Evolutionary conservation across 2,797 vertebrate genomes (phyloP), one percentile per base, ranked within the genome.

Genomic region (Cryptoprocta ferox): DNA sequence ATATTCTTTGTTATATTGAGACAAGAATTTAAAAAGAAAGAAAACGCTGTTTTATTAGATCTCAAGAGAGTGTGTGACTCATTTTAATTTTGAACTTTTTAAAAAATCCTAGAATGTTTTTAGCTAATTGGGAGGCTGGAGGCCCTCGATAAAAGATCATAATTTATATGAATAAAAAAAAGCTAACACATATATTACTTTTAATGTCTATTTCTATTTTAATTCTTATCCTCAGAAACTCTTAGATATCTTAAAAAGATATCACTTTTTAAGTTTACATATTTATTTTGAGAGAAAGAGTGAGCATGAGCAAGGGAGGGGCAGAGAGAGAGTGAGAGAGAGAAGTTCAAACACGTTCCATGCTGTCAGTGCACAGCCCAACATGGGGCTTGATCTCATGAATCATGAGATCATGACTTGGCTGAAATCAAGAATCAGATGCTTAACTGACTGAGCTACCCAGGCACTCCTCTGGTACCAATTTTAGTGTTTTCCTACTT

Each of bases 31-130:
- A 91, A 65, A 81, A 32, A 65, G 37, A 84, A 48, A 42, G 3
- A 45, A 88, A 73, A 68, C 14, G 19, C 0, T 12, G n/a, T 68
- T 91, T 80, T 73, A 80, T 82, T 82, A 81, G 39, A 39, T 28
- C 63, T 94, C 39, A 82, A 65, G 37, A 61, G 42, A 92, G 8
- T 88, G 0, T 85, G 3, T 78, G 18, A 92, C 2, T 50, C 19
- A 92, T 83, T 95, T 92, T 91, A 90, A 84, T 79, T 45, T 26
- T 96, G 66, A 71, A 84, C 50, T 75, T 37, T 56, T 48, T 12
- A 13, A 70, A 89, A 13, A 70, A 89, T 50, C 1, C 19, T 73
- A 37, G 6, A 66, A 8, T 78, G 2, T 3, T 73, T 88, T 48
- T 39, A 59, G 3, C n/a, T 59, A 71, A 80, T 42, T 71, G 79